These are phyloP conservation scores for Xiphorhynchus erythropygius DNA, from an alignment of 2,797 vertebrate genomes.

Conservation along the genomic window DNA sequence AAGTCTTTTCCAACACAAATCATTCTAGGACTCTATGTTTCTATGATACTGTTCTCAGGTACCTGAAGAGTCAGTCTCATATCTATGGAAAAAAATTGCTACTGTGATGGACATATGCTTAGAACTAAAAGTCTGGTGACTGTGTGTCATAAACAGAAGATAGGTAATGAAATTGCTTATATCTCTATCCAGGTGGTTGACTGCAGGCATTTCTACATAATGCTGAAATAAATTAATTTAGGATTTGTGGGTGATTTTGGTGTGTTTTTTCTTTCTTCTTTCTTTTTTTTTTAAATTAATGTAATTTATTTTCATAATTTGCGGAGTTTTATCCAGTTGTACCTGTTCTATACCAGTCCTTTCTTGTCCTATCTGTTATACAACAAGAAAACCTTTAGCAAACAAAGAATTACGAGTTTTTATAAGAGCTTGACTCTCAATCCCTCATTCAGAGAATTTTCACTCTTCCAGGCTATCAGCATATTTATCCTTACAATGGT, in stretches of 20 bases:
- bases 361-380: background rate
- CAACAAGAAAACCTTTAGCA: background rate
- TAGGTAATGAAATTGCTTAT: background rate
- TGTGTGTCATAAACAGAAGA: background rate
- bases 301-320: background rate
- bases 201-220: background rate
- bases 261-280: background rate
- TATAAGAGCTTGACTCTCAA: background rate
- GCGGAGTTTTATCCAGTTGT: background rate
- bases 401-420: background rate
- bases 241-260: fast-evolving
- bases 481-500: background rate
- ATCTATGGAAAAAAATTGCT: background rate
- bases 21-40: background rate
- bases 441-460: background rate
- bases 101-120: background rate
- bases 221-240: background rate
- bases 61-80: background rate
- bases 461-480: background rate
- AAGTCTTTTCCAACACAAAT: background rate
- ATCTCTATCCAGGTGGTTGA: background rate
- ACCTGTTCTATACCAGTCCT: background rate
- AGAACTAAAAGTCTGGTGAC: background rate
- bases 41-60: background rate
- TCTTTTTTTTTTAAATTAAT: background rate